Evolutionary conservation across 2,888 invertebrate species (phyloP).

Genomic region (Apamea monoglypha): DNA sequence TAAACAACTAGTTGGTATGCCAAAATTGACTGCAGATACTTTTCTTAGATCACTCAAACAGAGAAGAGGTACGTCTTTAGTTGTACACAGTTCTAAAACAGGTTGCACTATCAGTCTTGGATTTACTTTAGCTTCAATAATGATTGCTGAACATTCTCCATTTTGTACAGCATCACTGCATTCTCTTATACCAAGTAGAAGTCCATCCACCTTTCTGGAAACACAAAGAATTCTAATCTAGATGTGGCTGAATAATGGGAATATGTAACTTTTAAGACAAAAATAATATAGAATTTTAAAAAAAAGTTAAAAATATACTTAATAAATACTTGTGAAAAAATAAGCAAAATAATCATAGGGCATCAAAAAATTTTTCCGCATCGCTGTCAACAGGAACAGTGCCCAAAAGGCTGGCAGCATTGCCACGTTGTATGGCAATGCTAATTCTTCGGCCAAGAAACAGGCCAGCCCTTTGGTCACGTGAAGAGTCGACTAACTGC

Average conservation of each 20-base stretch:
- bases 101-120: constrained; percentile 85
- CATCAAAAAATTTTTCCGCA: too few relatives aligned
- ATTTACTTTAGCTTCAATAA: constrained; percentile 84
- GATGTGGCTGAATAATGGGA: not conserved
- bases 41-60: constrained; percentile 82
- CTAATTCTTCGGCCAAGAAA: too few relatives aligned
- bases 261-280: not conserved
- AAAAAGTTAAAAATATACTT: not conserved
- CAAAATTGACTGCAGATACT: constrained; percentile 76
- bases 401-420: too few relatives aligned
- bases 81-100: constrained; percentile 78
- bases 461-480: too few relatives aligned
- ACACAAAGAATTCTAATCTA: constrained; percentile 16
- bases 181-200: constrained; percentile 84
- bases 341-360: too few relatives aligned
- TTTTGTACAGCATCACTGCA: constrained; percentile 74
- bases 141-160: constrained; percentile 78
- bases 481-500: too few relatives aligned
- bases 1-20: constrained; percentile 84
- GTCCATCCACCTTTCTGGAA: constrained; percentile 82
- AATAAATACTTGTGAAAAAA: not conserved
- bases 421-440: too few relatives aligned
- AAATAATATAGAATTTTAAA: not conserved
- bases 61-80: constrained; percentile 77
- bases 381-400: too few relatives aligned